These are phyloP conservation scores for Urosaurus nigricauda DNA, from an alignment of 2,797 vertebrate genomes.

Conservation along the genomic window DNA sequence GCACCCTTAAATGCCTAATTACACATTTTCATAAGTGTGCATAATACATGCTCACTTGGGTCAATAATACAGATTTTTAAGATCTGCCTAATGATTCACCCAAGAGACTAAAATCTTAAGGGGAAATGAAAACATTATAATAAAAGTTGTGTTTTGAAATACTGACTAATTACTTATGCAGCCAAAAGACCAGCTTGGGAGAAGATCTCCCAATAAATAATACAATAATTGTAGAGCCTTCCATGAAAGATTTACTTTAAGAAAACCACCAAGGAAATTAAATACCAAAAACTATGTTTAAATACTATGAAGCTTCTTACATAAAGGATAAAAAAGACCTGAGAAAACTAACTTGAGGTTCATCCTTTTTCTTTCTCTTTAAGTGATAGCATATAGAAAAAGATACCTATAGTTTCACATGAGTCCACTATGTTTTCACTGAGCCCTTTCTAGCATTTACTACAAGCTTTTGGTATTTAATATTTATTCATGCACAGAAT, in stretches of 20 bases:
- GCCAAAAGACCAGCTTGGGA: conserved; percentile 59
- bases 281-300: conserved; percentile 65
- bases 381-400: background rate
- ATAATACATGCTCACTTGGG: conserved; percentile 3
- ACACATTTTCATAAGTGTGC: conserved; percentile 13
- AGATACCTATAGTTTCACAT: background rate
- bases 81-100: conserved; percentile 55
- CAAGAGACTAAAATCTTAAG: conserved; percentile 42
- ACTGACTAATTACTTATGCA: conserved; percentile 47
- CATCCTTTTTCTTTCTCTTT: background rate
- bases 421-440: background rate
- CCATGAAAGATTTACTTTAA: conserved; percentile 69
- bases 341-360: background rate
- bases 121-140: conserved; percentile 54
- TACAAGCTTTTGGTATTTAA: conserved; percentile 48
- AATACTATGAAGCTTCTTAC: conserved; percentile 56
- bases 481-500: conserved; percentile 65
- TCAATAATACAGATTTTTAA: conserved; percentile 43
- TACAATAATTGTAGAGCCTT: conserved; percentile 64
- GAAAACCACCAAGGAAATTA: conserved; percentile 68
- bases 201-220: conserved; percentile 67
- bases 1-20: conserved; percentile 53
- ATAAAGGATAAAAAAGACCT: background rate
- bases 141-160: conserved; percentile 48
- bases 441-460: conserved; percentile 44